These are phyloP conservation scores for Ctenopoma kingsleyae DNA, from an alignment of 2,797 vertebrate species.

Conservation along the genomic window DNA sequence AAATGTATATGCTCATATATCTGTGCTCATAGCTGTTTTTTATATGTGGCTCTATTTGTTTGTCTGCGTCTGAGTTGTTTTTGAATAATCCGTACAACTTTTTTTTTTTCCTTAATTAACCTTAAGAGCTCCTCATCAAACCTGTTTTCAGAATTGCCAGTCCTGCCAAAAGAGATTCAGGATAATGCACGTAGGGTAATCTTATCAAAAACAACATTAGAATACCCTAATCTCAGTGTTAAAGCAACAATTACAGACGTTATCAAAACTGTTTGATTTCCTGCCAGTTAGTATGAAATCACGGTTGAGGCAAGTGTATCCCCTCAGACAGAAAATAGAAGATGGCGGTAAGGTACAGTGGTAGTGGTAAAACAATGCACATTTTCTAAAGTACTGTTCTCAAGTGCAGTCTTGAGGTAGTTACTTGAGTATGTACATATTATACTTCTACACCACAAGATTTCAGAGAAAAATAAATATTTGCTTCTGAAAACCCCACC, in stretches of 20 bases:
- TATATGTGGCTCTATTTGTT: constrained; percentile 26
- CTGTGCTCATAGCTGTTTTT: constrained; percentile 35
- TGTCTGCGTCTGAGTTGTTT: constrained; percentile 40
- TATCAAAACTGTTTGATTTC: constrained; percentile 76
- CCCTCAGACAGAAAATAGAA: constrained; percentile 37
- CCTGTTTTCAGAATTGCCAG: constrained; percentile 61
- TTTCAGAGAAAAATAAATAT: no score
- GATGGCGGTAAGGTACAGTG: background rate
- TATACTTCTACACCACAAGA: no score
- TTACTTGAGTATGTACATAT: no score
- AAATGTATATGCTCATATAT: constrained; percentile 35
- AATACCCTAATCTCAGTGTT: constrained; percentile 75
- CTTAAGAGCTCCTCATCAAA: constrained; percentile 66
- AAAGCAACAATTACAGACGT: constrained; percentile 71
- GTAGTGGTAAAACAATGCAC: no score
- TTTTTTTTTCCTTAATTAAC: constrained; percentile 52
- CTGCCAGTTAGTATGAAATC: constrained; percentile 78
- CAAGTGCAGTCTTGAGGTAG: no score
- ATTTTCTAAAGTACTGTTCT: no score
- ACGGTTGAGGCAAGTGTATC: constrained; percentile 60
- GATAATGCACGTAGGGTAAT: constrained; percentile 81
- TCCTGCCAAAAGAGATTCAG: constrained; percentile 69
- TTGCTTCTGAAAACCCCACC: no score
- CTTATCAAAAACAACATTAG: constrained; percentile 68
- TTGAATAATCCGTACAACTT: constrained; percentile 49